Evolutionary conservation across 2,113 vertebrate species (phyloP).

Genomic region (Elachura formosa): DNA sequence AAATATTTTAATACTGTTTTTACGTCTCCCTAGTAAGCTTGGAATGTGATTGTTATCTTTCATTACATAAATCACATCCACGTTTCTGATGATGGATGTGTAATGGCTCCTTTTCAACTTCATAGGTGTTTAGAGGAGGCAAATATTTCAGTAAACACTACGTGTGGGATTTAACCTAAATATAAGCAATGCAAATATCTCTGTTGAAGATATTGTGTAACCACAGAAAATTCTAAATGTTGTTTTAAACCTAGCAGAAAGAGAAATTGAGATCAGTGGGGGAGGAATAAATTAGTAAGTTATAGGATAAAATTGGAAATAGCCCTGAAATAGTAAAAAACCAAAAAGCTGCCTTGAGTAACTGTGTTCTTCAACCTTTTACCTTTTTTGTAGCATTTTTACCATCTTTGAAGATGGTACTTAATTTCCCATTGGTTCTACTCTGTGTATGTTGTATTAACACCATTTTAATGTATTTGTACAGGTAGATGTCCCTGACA

Average conservation of each 20-base stretch:
- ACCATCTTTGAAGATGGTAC: neutral
- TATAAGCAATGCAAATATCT: neutral
- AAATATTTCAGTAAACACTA: constrained; percentile 22
- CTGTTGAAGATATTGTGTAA: neutral
- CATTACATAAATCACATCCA: constrained; percentile 16
- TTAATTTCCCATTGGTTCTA: neutral
- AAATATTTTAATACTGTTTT: constrained; percentile 5
- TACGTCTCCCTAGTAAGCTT: neutral
- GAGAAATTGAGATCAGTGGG: constrained; percentile 50
- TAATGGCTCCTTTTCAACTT: constrained; percentile 21
- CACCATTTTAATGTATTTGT: neutral
- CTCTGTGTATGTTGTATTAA: neutral
- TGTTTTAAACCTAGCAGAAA: constrained; percentile 51
- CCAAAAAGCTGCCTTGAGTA: neutral
- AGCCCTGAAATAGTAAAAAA: constrained; percentile 48
- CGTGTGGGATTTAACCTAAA: neutral
- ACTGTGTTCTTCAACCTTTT: neutral
- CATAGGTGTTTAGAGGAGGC: constrained; percentile 24
- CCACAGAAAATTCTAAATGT: neutral
- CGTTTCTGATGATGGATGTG: neutral
- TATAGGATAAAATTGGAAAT: constrained; percentile 62
- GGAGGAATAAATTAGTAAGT: constrained; percentile 64
- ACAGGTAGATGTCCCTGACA: neutral
- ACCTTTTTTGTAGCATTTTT: neutral
- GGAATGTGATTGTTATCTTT: constrained; percentile 29